Base-by-base conservation (phyloP, 30 jellyfish, hydroid and myxozoan species). In the Pseudorhiza aurosa region DNA sequence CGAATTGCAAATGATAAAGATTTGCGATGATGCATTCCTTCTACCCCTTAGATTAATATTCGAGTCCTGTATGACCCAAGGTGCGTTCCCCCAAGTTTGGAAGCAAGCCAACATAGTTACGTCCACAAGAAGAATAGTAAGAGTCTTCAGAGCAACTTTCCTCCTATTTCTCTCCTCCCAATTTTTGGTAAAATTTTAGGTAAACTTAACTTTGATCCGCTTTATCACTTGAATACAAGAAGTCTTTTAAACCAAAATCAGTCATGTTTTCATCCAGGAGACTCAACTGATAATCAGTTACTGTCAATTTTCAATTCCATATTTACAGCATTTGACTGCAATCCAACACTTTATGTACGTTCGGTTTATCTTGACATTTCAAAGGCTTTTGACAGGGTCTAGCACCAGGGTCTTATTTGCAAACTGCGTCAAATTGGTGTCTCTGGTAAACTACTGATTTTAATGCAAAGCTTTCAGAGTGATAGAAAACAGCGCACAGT, bases 151-250 rank as follows among this genome's bases (percentile, higher is more conserved):
- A 33, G 8, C 10, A 64, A 35, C 58, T 64, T 24, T 64, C 78
- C 36, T 10, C 83, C 88, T 55, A 59, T 55, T 15, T 75, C 88
- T 21, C 83, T 75, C 17, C 81, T 75, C n/a, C 83, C 88, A 53
- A 60, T 79, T 28, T 79, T 79, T 44, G 72, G 91, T 10, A 79
- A 59, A 43, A 64, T 79, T 10, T 50, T 62, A 4, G 91, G 63
- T 47, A 63, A 79, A 47, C 29, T 44, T 7, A 79, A 60, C 4
- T 79, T 33, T 67, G 83, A 79, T 50, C 19, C 70, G 31, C 50
- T 62, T 60, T 79, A 60, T 32, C 64, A 58, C 58, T 32, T 79
- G 28, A 47, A 58, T 10, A 17, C 63, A 4, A 60, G 26, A n/a
- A 45, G 53, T 11, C 65, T 79, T 7, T 35, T 79, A 40, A 55